Base-by-base conservation (phyloP, 2,797 vertebrate genomes). In the Manis crassicaudata region DNA sequence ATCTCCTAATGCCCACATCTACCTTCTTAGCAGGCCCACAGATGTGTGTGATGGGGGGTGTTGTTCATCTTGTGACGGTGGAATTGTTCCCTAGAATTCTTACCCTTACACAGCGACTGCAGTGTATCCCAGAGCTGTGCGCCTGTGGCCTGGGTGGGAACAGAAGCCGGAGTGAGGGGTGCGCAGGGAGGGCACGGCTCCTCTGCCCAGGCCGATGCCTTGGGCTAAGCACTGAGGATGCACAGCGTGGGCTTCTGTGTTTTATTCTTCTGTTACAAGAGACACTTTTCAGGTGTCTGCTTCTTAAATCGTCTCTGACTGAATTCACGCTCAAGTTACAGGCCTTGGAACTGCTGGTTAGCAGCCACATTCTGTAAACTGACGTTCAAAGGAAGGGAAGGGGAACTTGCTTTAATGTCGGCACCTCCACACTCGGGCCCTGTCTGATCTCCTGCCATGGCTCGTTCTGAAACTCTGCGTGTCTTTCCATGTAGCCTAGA, bases 381-480 rank as follows among this genome's bases (percentile, higher is more conserved):
- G 80, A 56, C 60, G 96, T 98, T 97, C 97, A 98, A 96, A 98
- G 98, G 82, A 88, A 97, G 80, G 97, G 96, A 96, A 97, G 96
- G 94, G 58, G 83, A 50, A 63, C 97, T 94, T 92, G 68, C 94
- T 98, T 98, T 97, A 94, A 89, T 97, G 97, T 90, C 95, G 98
- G 96, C 96, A 96, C 96, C 97, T 95, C 97, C 95, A 88, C 89
- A 37, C 95, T 85, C 11, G 46, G 91, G 56, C 96, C 92, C 91
- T 32, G 96, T 98, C 98, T 98, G 98, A 99, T 98, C 98, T 98
- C 7, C 96, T 98, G 98, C 98, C 98, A 98, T 77, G 95, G 97
- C 98, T 97, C 89, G 40, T 97, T 97, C 98, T 97, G 62, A 96
- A 97, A 96, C 96, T 96, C 97, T 91, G 97, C 97, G 92, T 97